phyloP scores from a whole-genome alignment of 2,888 invertebrate genomes.

The Stenichneumon culpator region DNA sequence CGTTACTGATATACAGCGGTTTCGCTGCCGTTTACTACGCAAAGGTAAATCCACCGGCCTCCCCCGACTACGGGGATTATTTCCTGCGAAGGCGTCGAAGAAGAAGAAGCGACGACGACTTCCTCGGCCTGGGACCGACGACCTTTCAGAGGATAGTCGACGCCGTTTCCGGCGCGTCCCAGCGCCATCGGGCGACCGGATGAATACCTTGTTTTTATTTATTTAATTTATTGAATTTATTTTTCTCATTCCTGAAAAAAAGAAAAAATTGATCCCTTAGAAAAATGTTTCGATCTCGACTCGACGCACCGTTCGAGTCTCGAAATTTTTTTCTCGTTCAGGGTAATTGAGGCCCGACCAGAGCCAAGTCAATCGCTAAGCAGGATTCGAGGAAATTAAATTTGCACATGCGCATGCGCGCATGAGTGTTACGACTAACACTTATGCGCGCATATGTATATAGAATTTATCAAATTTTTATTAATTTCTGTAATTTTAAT shows the following conservation, averaged over 20 bases:
- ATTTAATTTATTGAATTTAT: no score
- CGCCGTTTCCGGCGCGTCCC: constrained; percentile 81
- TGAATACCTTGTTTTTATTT: background rate
- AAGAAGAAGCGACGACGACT: constrained; percentile 70
- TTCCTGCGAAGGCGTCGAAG: constrained; percentile 87
- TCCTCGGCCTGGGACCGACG: constrained; percentile 87
- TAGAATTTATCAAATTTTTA: no score
- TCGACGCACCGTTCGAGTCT: constrained; percentile 11
- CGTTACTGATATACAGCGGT: constrained; percentile 93
- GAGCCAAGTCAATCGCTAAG: no score
- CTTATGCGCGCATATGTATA: no score
- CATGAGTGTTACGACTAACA: no score
- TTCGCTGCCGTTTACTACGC: constrained; percentile 95
- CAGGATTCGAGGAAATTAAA: no score
- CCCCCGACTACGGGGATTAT: constrained; percentile 92
- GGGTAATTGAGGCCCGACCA: no score
- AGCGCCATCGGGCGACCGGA: background rate
- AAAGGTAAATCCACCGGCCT: constrained; percentile 93
- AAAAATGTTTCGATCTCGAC: constrained; percentile 6
- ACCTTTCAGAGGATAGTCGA: constrained; percentile 90
- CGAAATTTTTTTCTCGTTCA: constrained; percentile 14
- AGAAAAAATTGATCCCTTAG: background rate
- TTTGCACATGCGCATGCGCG: no score
- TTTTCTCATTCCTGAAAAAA: background rate
- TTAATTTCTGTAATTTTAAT: no score